These are phyloP conservation scores for Hecatera dysodea DNA, from an alignment of 2,888 invertebrate species.

Conservation along the genomic window DNA sequence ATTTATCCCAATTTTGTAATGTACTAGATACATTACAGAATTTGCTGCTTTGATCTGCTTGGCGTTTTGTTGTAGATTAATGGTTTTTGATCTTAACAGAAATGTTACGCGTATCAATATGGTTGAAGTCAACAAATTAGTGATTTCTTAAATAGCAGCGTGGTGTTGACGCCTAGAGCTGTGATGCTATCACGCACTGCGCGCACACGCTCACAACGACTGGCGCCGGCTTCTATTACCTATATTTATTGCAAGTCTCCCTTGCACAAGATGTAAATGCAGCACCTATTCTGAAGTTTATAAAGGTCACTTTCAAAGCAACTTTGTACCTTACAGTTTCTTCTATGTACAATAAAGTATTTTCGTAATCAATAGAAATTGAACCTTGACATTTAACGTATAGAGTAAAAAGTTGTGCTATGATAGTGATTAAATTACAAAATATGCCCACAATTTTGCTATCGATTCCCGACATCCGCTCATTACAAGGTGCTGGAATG, in stretches of 20 bases:
- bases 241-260: conserved; percentile 78
- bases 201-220: conserved; percentile 76
- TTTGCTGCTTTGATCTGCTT: conserved; percentile 46
- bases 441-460: conserved; percentile 87
- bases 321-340: conserved; percentile 77
- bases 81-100: conserved; percentile 47
- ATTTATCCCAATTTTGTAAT: conserved; percentile 47
- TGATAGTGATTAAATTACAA: conserved; percentile 76
- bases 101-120: conserved; percentile 53
- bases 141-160: conserved; percentile 77
- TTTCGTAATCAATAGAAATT: conserved; percentile 63
- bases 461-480: conserved; percentile 89
- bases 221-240: conserved; percentile 86
- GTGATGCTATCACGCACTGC: conserved; percentile 81
- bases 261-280: conserved; percentile 81
- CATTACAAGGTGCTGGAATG: conserved; percentile 89
- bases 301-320: conserved; percentile 80
- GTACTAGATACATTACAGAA: conserved; percentile 42
- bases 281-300: conserved; percentile 77
- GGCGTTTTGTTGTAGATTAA: conserved; percentile 48
- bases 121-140: conserved; percentile 66
- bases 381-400: conserved; percentile 67
- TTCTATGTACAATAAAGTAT: conserved; percentile 71
- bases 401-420: conserved; percentile 66
- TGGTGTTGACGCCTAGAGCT: conserved; percentile 79